A percentile compares a stretch with the other conserved stretches of the same genome.
These are phyloP conservation scores for Oxytorus armatus DNA, from an alignment of 2,888 invertebrate species.

Conservation along the genomic window DNA sequence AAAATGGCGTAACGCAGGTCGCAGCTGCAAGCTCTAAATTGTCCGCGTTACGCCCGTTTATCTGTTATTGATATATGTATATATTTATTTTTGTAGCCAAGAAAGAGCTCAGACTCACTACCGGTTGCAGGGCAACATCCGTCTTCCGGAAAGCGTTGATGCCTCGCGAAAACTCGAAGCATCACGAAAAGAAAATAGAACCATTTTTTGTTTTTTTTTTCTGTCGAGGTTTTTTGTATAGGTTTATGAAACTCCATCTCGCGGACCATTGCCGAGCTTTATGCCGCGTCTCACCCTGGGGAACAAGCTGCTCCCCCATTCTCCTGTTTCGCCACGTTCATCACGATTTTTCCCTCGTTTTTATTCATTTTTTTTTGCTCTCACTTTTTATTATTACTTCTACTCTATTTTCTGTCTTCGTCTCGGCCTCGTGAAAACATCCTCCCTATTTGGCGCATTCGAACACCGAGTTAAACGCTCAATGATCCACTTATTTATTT, in stretches of 20 bases:
- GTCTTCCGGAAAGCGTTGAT: constrained; percentile 31
- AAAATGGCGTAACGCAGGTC: neutral
- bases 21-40: neutral
- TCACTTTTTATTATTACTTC: constrained; percentile 14
- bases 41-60: neutral
- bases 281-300: too few relatives aligned
- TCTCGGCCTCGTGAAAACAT: constrained; percentile 6
- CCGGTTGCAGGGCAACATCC: constrained; percentile 22
- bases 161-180: constrained; percentile 8
- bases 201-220: too few relatives aligned
- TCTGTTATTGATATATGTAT: neutral
- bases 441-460: constrained; percentile 56
- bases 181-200: constrained; percentile 26
- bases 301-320: too few relatives aligned
- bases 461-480: constrained; percentile 71
- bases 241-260: constrained; percentile 71
- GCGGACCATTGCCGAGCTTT: constrained; percentile 68
- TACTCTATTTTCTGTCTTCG: neutral
- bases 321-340: constrained; percentile 14
- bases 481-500: constrained; percentile 72
- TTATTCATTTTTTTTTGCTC: constrained; percentile 19
- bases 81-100: neutral
- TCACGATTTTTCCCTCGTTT: constrained; percentile 17
- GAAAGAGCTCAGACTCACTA: constrained; percentile 11
- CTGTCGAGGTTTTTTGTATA: constrained; percentile 50